These are phyloP conservation scores for Ovis canadensis DNA, from an alignment of 2,113 vertebrate genomes.

Conservation along the genomic window DNA sequence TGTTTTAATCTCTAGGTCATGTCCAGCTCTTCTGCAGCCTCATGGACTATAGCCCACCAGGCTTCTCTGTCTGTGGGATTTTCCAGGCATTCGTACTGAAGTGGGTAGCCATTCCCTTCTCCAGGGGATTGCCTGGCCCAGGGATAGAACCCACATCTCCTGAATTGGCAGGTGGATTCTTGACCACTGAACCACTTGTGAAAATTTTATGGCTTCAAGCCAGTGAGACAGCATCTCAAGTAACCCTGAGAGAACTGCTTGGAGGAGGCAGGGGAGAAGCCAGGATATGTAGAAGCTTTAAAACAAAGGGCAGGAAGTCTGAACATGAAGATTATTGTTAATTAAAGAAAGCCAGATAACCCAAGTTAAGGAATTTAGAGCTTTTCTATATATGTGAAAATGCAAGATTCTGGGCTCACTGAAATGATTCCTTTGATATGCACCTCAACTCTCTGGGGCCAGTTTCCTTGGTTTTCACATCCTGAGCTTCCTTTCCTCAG, in stretches of 20 bases:
- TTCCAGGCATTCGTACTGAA: not conserved
- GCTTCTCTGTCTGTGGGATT: not conserved
- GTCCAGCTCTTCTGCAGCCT: not conserved
- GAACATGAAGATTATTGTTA: not conserved
- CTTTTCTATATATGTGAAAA: not conserved
- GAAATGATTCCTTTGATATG: not conserved
- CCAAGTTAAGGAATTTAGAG: not conserved
- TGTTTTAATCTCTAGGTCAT: not conserved
- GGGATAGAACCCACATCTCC: not conserved
- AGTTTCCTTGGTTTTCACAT: not conserved
- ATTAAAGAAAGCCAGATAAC: not conserved
- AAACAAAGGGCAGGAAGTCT: not conserved
- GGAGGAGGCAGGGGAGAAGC: not conserved
- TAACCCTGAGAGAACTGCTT: not conserved
- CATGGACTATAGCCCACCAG: not conserved
- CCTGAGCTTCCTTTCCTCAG: not conserved
- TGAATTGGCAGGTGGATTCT: not conserved
- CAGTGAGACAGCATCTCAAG: not conserved
- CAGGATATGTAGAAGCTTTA: not conserved
- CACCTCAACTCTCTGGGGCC: not conserved
- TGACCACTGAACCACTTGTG: not conserved
- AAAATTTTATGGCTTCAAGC: not conserved
- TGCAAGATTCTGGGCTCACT: not conserved
- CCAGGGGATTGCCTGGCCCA: not conserved
- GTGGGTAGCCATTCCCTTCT: not conserved